Conservation (phyloP, 2,888 invertebrate species). For the Smittia sp. region DNA sequence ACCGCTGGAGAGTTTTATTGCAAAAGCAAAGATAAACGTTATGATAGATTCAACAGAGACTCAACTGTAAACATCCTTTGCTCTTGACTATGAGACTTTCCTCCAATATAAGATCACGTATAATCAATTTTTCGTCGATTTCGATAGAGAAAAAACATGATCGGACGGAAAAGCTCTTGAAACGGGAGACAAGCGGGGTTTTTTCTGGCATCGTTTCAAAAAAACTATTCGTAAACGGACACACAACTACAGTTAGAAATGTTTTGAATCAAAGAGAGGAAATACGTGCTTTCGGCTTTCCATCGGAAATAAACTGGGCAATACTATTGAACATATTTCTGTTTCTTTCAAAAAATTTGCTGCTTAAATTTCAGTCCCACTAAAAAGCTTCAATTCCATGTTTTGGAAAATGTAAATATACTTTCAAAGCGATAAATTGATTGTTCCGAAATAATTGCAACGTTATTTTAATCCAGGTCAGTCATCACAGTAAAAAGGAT, state of each 20-base stretch:
- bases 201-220: conserved; percentile 31
- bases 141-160: not conserved
- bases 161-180: not conserved
- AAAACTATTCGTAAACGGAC: not conserved
- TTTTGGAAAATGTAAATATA: too few relatives aligned
- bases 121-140: not conserved
- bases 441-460: not conserved
- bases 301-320: too few relatives aligned
- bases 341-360: too few relatives aligned
- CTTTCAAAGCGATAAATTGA: not conserved
- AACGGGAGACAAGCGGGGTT: not conserved
- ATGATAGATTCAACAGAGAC: not conserved
- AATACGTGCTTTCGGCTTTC: too few relatives aligned
- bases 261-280: not conserved
- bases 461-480: too few relatives aligned
- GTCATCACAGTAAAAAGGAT: too few relatives aligned
- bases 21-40: too few relatives aligned
- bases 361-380: too few relatives aligned
- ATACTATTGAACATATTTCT: too few relatives aligned
- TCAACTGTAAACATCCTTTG: conserved; percentile 2
- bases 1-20: too few relatives aligned
- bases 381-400: too few relatives aligned
- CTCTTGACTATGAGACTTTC: not conserved
- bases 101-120: not conserved
- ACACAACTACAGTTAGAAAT: not conserved